Evolutionary conservation across 2,113 vertebrate species (phyloP).

Genomic region (Burhinus oedicnemus): DNA sequence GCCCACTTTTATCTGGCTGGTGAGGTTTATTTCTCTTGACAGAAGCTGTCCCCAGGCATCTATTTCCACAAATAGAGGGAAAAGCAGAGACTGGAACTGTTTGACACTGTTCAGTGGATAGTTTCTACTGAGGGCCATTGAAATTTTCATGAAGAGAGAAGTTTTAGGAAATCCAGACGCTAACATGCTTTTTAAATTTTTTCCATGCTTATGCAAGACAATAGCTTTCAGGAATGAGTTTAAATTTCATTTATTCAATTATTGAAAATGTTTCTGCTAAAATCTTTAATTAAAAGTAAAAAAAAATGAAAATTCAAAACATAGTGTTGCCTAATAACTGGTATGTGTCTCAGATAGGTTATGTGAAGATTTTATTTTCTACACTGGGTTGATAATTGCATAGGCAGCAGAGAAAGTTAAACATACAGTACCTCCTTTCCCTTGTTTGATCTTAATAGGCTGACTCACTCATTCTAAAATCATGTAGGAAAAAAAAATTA

Average conservation of each 20-base stretch:
- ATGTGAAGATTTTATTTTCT: not conserved
- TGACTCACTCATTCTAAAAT: not conserved
- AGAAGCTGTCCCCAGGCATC: slow-evolving; percentile 23
- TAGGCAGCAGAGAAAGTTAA: not conserved
- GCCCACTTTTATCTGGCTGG: slow-evolving; percentile 5
- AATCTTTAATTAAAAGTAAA: not conserved
- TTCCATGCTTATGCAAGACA: not conserved
- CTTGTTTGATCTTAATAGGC: not conserved
- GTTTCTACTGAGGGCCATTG: not conserved
- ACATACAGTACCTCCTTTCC: not conserved
- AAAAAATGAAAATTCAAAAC: not conserved
- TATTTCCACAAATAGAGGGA: not conserved
- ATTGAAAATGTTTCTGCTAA: not conserved
- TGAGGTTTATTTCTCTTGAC: slow-evolving; percentile 24
- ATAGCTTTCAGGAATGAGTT: not conserved
- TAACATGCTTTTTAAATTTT: not conserved
- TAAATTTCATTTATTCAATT: not conserved
- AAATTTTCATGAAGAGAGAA: not conserved
- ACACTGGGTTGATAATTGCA: not conserved
- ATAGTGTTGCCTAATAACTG: not conserved
- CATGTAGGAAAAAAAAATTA: not conserved
- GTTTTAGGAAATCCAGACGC: not conserved
- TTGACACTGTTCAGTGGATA: not conserved
- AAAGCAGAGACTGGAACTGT: not conserved
- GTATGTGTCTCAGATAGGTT: not conserved